These are phyloP conservation scores for Ormyrus nitidulus DNA, from an alignment of 2,888 invertebrate genomes.

Conservation along the genomic window DNA sequence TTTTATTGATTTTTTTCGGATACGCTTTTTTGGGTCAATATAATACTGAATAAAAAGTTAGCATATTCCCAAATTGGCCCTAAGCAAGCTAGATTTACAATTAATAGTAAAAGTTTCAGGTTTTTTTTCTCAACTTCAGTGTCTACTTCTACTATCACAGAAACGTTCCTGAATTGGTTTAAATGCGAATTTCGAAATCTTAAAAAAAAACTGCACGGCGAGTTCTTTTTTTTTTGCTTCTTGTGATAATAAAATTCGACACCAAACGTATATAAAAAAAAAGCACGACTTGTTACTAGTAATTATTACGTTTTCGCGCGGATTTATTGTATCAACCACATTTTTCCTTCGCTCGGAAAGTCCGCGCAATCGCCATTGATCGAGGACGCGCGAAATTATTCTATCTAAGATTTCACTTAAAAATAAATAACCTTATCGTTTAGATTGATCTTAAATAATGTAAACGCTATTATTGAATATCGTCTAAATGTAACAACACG, in stretches of 20 bases:
- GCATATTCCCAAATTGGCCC: too few species aligned
- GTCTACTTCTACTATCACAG: constrained; percentile 22
- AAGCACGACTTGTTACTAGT: constrained; percentile 22
- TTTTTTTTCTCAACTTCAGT: constrained; percentile 7
- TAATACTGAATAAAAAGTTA: too few species aligned
- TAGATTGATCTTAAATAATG: constrained; percentile 12
- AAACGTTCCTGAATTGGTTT: constrained; percentile 10
- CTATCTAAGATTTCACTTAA: not conserved
- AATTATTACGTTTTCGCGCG: not conserved
- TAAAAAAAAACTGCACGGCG: not conserved
- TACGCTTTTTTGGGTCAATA: too few species aligned
- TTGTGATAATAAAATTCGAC: constrained; percentile 29
- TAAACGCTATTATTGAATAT: constrained; percentile 17
- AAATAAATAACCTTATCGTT: constrained; percentile 27
- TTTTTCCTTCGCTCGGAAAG: not conserved
- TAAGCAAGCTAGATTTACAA: not conserved
- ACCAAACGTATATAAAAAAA: constrained; percentile 13
- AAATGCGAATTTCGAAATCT: not conserved
- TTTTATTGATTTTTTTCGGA: too few species aligned
- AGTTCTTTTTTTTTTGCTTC: not conserved
- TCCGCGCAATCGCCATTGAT: too few species aligned
- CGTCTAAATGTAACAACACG: constrained; percentile 19
- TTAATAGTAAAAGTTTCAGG: constrained; percentile 27
- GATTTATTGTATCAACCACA: constrained; percentile 32
- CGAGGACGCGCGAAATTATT: too few species aligned